Conservation (phyloP, 2,113 vertebrate species). For the Aramus guarauna region DNA sequence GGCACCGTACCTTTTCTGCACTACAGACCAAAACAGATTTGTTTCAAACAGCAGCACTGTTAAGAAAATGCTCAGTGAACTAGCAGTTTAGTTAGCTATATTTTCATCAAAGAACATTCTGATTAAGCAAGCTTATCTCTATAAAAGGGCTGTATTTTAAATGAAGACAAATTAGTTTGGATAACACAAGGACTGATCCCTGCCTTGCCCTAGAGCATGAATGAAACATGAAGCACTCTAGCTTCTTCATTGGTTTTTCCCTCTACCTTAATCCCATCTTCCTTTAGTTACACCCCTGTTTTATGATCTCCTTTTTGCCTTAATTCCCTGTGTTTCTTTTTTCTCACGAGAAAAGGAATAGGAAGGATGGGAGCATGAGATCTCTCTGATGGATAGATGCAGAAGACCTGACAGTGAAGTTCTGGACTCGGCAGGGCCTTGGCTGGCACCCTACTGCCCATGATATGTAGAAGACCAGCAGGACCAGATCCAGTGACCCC, state of each 20-base stretch:
- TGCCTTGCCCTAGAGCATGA: not conserved
- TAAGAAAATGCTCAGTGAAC: not conserved
- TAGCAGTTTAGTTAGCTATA: not conserved
- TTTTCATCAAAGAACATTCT: not conserved
- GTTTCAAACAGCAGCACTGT: not conserved
- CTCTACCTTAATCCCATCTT: not conserved
- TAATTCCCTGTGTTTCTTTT: not conserved
- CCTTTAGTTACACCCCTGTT: not conserved
- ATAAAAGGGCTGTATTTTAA: not conserved
- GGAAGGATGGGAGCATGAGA: not conserved
- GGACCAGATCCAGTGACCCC: not conserved
- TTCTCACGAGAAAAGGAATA: not conserved
- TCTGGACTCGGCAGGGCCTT: not conserved
- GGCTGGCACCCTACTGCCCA: not conserved
- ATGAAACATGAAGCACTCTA: not conserved
- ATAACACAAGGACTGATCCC: not conserved
- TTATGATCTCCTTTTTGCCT: not conserved
- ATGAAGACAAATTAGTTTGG: not conserved
- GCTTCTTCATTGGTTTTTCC: not conserved
- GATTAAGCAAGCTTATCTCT: not conserved
- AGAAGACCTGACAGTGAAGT: rapidly evolving
- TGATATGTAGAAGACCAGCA: not conserved
- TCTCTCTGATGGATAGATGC: not conserved
- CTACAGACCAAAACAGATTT: not conserved
- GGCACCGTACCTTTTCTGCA: not conserved